Conservation (phyloP, 2,113 vertebrate species). For the Epinephelus cyanopodus region DNA sequence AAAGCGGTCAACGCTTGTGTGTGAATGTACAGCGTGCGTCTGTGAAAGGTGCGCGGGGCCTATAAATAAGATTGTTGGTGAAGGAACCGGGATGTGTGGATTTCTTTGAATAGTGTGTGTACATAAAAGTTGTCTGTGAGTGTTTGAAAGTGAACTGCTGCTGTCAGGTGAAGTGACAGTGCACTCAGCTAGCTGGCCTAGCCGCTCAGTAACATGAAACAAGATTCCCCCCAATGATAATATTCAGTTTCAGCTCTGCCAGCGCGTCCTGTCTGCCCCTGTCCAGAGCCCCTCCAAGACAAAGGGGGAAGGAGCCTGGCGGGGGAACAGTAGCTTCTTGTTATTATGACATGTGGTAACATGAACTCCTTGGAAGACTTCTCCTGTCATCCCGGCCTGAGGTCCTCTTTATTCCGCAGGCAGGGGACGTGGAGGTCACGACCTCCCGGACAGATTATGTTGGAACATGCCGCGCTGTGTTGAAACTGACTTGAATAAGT, state of each 20-base stretch:
- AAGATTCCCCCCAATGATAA: slow-evolving; percentile 89
- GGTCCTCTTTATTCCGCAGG: slow-evolving; percentile 91
- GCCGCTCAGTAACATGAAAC: slow-evolving; percentile 93
- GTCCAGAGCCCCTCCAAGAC: slow-evolving; percentile 90
- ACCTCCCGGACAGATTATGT: slow-evolving; percentile 87
- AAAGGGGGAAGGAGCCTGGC: slow-evolving; percentile 92
- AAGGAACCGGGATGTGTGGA: slow-evolving; percentile 6
- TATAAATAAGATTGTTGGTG: slow-evolving; percentile 31
- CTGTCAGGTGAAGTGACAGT: slow-evolving; percentile 55
- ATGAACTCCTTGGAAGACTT: slow-evolving; percentile 99
- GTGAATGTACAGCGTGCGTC: slow-evolving; percentile 29
- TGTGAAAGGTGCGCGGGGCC: slow-evolving; percentile 11
- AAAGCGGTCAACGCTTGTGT: slow-evolving; percentile 33
- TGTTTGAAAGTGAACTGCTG: slow-evolving; percentile 80
- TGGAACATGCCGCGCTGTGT: slow-evolving; percentile 68
- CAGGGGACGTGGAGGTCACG: slow-evolving; percentile 87
- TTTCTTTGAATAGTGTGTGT: slow-evolving; percentile 13
- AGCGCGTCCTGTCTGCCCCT: slow-evolving; percentile 89
- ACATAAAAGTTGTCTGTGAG: slow-evolving; percentile 4
- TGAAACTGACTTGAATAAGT: slow-evolving; percentile 76
- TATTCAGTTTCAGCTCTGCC: slow-evolving; percentile 97
- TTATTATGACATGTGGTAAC: slow-evolving; percentile 91
- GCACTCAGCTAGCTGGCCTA: slow-evolving; percentile 36
- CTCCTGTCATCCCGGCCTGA: slow-evolving; percentile 85
- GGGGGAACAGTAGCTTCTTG: slow-evolving; percentile 94